Base-by-base conservation (phyloP, 1,140 invertebrate genomes). In the Cepaea nemoralis region DNA sequence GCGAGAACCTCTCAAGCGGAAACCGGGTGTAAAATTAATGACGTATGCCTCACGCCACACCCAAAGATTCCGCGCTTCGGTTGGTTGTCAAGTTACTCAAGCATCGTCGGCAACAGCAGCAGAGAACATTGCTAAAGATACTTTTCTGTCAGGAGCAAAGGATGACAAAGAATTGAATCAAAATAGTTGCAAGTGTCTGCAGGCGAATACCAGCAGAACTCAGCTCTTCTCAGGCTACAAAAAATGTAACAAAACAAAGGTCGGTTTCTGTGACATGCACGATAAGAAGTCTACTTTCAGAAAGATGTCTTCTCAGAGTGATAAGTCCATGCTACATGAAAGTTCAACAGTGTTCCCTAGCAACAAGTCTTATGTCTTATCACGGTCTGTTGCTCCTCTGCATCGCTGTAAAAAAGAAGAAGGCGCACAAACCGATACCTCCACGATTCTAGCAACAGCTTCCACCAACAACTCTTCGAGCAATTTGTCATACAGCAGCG, bases 381-480 rank as follows among this genome's bases (percentile, higher is more conserved):
- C 24, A n/a, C 31, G 37, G 6, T 69, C 66, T 35, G 66, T 35
- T 10, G 22, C 31, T 14, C 6, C 14, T 14, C 31, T 33, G 66
- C n/a, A 12, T 33, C 66, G 16, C 10, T 33, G 27, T 14, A 69
- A 16, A 24, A 69, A 69, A 74, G 37, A 74, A 40, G 10, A 42
- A 16, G 71, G 39, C 37, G 6, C 19, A 5, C 71, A 27, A 14
- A 2, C n/a, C 1, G 12, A 48, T 3, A 6, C 73, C 31, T 39
- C 16, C 19, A 35, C 33, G 39, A 16, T 35, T 1, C 27, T 39
- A 3, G 19, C 27, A n/a, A 33, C 33, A 1, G 55, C 50, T 8
- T 77, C 75, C 6, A 77, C 75, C 1, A 77, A 77, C 24, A 77
- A 77, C 35, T 77, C 75, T 8, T 33, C 75, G 0, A 77, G 75